phyloP scores from a whole-genome alignment of 2,888 invertebrate genomes.

The Amphipoea lucens region DNA sequence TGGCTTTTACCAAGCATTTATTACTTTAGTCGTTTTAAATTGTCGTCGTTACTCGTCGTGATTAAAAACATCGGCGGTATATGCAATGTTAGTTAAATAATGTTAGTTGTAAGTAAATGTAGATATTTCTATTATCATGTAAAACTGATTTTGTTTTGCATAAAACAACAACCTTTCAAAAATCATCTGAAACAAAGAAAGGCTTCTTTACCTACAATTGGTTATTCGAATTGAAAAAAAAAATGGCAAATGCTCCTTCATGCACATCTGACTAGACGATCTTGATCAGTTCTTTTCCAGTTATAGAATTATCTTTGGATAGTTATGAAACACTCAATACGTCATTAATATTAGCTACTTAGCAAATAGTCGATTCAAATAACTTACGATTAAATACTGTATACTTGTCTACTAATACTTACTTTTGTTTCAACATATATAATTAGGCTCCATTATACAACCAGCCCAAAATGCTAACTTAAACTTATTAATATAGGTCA shows the following conservation, averaged over 20 bases:
- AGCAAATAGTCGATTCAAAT: conserved; percentile 7
- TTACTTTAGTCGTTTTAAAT: conserved; percentile 17
- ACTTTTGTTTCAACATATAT: conserved; percentile 2
- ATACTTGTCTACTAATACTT: conserved; percentile 4
- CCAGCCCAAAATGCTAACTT: conserved; percentile 5
- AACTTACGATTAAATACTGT: conserved; percentile 12
- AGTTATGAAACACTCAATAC: background rate
- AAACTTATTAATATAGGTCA: background rate
- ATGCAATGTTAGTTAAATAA: conserved; percentile 59
- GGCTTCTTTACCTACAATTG: background rate
- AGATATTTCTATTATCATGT: conserved; percentile 26
- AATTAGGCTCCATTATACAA: conserved; percentile 26
- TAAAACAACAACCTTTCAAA: background rate
- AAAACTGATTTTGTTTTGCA: background rate
- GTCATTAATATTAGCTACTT: conserved; percentile 6
- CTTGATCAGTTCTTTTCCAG: background rate
- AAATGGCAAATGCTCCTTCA: background rate
- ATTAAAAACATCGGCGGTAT: conserved; percentile 22
- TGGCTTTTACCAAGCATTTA: conserved; percentile 47
- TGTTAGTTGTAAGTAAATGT: conserved; percentile 51
- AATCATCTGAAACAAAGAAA: background rate
- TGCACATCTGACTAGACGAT: background rate
- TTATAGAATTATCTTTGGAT: background rate
- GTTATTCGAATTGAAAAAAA: background rate
- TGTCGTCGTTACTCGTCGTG: conserved; percentile 15